Evolutionary conservation across 1,140 invertebrate genomes (phyloP).

Genomic region (Drosophila bipectinata): DNA sequence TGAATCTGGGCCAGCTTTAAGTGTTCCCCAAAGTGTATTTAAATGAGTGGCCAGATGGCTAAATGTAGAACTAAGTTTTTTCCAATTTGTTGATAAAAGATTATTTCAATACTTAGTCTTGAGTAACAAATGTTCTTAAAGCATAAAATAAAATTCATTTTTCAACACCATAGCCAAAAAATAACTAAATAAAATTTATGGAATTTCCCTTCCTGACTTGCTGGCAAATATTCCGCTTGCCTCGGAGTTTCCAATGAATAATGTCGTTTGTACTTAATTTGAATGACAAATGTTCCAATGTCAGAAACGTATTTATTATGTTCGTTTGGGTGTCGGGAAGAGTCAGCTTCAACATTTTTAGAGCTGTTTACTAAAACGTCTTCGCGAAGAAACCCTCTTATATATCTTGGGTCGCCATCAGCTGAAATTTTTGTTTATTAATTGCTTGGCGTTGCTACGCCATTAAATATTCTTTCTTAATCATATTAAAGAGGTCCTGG

Average conservation of each 20-base stretch:
- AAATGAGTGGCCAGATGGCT: conserved; percentile 26
- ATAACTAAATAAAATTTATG: conserved; percentile 13
- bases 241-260: conserved; percentile 57
- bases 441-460: conserved; percentile 17
- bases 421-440: conserved; percentile 45
- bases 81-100: not conserved
- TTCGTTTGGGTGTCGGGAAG: conserved; percentile 18
- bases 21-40: conserved; percentile 46
- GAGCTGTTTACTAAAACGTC: not conserved
- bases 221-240: conserved; percentile 15
- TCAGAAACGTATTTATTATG: conserved; percentile 64
- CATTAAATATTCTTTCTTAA: conserved; percentile 46
- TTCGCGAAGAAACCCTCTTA: not conserved
- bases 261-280: conserved; percentile 73
- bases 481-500: conserved; percentile 32
- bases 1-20: conserved; percentile 26
- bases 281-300: conserved; percentile 66
- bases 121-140: not conserved
- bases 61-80: conserved; percentile 2
- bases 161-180: not conserved
- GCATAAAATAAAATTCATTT: not conserved
- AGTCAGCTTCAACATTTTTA: conserved; percentile 2
- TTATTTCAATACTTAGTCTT: not conserved
- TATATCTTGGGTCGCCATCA: conserved; percentile 17
- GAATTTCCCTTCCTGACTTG: conserved; percentile 15